Evolutionary conservation across 1,140 invertebrate genomes (phyloP).

Genomic region (Orchesella cincta): DNA sequence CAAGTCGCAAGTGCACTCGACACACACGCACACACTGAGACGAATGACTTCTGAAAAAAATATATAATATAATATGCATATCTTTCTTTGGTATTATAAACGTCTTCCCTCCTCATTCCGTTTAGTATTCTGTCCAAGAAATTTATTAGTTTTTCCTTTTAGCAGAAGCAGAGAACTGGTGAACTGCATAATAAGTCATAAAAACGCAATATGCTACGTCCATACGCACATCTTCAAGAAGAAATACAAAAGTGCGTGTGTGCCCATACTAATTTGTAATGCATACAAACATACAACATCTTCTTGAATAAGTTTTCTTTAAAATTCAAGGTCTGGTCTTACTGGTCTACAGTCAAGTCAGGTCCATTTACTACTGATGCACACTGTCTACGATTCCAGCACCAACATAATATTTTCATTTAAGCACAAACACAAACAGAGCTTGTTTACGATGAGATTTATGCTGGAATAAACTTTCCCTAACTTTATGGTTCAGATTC

Average conservation of each 20-base stretch:
- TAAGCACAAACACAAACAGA: not conserved
- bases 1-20: no score
- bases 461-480: not conserved
- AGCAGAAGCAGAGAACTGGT: not conserved
- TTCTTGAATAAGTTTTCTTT: not conserved
- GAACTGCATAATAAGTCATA: not conserved
- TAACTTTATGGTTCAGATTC: no score
- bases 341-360: not conserved
- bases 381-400: not conserved
- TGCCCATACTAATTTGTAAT: conserved; percentile 14
- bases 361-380: not conserved
- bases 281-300: not conserved
- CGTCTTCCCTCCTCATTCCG: no score
- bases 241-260: not conserved
- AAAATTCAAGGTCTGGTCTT: conserved; percentile 10
- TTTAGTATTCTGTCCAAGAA: no score
- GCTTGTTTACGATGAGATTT: not conserved
- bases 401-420: not conserved
- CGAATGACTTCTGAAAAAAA: no score
- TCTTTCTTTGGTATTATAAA: no score
- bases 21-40: no score
- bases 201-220: conserved; percentile 1
- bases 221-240: not conserved
- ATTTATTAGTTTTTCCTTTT: conserved; percentile 20
- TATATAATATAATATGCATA: no score